Base-by-base conservation (phyloP, 2,797 vertebrate genomes). In the Melanotaenia pygmaea region DNA sequence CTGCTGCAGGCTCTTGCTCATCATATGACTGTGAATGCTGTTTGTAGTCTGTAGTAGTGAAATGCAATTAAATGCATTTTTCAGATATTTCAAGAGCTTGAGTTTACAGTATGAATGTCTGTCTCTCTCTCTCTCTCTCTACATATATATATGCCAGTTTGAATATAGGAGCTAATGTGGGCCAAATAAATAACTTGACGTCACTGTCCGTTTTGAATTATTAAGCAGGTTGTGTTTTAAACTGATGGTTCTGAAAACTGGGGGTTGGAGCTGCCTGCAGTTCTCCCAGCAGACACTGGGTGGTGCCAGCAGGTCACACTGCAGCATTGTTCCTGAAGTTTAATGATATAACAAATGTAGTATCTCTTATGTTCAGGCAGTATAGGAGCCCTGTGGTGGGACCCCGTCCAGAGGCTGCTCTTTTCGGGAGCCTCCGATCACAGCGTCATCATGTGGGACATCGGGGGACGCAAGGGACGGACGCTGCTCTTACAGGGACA, bases 401-500 rank as follows among this genome's bases (percentile, higher is more conserved):
- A 99, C 80, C 97, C 98, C 0, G 87, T 97, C 60, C 97, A 99
- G 67, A 94, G 96, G 74, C 91, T 98, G 84, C 95, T 99, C 77
- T 99, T 99, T 91, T 99, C 98, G 0, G 98, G 98, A 70, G 97
- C 98, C 4, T 96, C 97, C 0, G 98, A 99, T 91, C 96, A 99
- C 94, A 98, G 97, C 86, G 94, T 99, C 87, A 98, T 99, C 90
- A 96, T 99, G 96, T 99, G 98, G 98, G 98, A 99, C 90, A 98
- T 99, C 5, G 98, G 97, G n/a, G 98, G 98, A 69, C 95, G 96
- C 76, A 97, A 97, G 84, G 98, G 98, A 60, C 93, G 97, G 59
- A 98, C 96, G 0, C 85, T 99, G 50, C 89, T 99, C 62, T 91
- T 99, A 56, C 98, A 99, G 91, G 98, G 98, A 88, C 98, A 99